These are phyloP conservation scores for Ochropacha duplaris DNA, from an alignment of 2,888 invertebrate genomes.

Conservation along the genomic window DNA sequence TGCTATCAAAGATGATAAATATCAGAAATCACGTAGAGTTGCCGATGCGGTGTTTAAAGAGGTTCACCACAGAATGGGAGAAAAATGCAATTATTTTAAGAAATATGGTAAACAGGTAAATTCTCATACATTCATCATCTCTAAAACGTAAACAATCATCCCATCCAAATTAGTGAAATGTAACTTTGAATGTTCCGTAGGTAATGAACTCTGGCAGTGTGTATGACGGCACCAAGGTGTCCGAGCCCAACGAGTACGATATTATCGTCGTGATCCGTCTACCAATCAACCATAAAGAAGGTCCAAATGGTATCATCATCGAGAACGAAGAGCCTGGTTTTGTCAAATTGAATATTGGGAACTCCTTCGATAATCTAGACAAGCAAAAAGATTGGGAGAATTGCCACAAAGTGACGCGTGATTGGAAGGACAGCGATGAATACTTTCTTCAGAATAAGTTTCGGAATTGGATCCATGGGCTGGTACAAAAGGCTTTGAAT, in stretches of 20 bases:
- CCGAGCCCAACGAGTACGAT: slow-evolving; percentile 84
- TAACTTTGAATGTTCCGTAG: slow-evolving; percentile 17
- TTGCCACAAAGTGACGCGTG: slow-evolving; percentile 60
- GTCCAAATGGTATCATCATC: slow-evolving; percentile 57
- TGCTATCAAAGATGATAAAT: slow-evolving; percentile 61
- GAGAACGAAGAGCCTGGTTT: slow-evolving; percentile 72
- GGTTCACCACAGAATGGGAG: slow-evolving; percentile 63
- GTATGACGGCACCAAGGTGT: slow-evolving; percentile 83
- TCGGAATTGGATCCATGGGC: slow-evolving; percentile 79
- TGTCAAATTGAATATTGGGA: slow-evolving; percentile 63
- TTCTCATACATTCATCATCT: too few species aligned
- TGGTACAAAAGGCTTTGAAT: slow-evolving; percentile 70
- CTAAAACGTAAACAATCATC: neutral
- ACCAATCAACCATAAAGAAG: slow-evolving; percentile 67
- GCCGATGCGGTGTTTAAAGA: slow-evolving; percentile 64
- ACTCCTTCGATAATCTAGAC: slow-evolving; percentile 61
- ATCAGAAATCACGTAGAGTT: slow-evolving; percentile 57
- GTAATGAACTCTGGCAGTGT: slow-evolving; percentile 82
- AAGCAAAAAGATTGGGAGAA: slow-evolving; percentile 65
- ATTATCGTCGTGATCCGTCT: slow-evolving; percentile 82
- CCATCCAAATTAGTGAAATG: neutral
- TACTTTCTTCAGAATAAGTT: slow-evolving; percentile 76
- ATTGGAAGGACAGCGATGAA: slow-evolving; percentile 69
- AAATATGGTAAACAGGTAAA: slow-evolving; percentile 63
- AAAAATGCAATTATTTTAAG: slow-evolving; percentile 61